Evolutionary conservation across 2,113 vertebrate species (phyloP).

Genomic region (Oncorhynchus tshawytscha): DNA sequence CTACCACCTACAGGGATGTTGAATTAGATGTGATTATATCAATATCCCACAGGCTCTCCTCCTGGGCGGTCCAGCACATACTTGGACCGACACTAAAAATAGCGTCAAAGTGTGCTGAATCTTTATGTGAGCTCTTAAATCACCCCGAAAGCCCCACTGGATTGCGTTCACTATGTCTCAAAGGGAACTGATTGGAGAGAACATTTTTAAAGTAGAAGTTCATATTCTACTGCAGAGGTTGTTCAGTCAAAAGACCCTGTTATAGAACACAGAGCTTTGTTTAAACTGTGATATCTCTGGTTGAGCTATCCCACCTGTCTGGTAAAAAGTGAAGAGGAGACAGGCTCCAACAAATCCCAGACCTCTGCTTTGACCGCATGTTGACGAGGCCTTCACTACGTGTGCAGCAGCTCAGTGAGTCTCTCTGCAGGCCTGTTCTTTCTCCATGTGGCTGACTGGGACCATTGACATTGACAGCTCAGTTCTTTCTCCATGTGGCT

Average conservation of each 20-base stretch:
- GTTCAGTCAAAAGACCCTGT: no score
- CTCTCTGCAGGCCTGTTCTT: neutral
- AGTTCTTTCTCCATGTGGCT: slow-evolving; percentile 6
- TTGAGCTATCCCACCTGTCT: slow-evolving; percentile 13
- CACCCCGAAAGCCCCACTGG: slow-evolving; percentile 3
- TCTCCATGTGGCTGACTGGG: slow-evolving; percentile 26
- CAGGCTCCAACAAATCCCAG: slow-evolving; percentile 9
- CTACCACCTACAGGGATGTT: slow-evolving; percentile 45
- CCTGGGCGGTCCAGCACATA: slow-evolving; percentile 38
- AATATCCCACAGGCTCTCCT: slow-evolving; percentile 41
- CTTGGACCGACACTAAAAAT: slow-evolving; percentile 40
- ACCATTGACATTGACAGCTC: slow-evolving; percentile 5
- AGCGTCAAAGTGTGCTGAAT: slow-evolving; percentile 18
- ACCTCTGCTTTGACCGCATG: neutral
- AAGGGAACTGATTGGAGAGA: neutral
- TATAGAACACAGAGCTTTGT: neutral
- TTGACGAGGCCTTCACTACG: neutral
- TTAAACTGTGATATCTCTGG: neutral
- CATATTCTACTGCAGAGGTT: no score
- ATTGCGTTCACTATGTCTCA: neutral
- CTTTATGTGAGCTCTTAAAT: neutral
- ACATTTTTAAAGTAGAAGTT: neutral
- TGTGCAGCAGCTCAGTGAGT: neutral
- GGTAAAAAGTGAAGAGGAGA: slow-evolving; percentile 14
- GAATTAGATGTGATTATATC: slow-evolving; percentile 52